These are phyloP conservation scores for Hydra vulgaris DNA, from an alignment of 30 jellyfish, hydroid and myxozoan species.

Conservation along the genomic window DNA sequence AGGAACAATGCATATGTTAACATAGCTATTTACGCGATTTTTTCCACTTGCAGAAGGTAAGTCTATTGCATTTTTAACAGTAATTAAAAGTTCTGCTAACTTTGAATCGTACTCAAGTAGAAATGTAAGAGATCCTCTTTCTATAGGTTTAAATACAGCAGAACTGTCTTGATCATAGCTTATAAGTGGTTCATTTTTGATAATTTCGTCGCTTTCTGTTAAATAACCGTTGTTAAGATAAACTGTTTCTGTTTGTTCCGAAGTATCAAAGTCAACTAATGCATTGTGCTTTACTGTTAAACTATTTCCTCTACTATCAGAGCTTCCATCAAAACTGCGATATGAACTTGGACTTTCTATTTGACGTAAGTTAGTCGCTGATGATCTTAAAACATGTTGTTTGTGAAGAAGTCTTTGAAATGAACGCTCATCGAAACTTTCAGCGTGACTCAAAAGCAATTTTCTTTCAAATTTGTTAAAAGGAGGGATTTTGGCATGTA, in stretches of 20 bases:
- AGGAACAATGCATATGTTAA: constrained; percentile 81
- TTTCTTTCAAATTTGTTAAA: constrained; percentile 26
- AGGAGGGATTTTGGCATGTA: constrained; percentile 8
- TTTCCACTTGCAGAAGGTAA: constrained; percentile 19
- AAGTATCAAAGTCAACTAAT: constrained; percentile 23
- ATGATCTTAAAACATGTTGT: not conserved
- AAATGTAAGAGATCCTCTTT: constrained; percentile 48
- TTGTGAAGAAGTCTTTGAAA: constrained; percentile 1
- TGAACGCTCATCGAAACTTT: constrained; percentile 38
- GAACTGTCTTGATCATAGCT: constrained; percentile 63
- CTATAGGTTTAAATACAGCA: not conserved
- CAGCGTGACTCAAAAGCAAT: constrained; percentile 28
- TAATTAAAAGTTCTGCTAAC: constrained; percentile 44
- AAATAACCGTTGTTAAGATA: constrained; percentile 12
- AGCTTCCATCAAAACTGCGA: constrained; percentile 5
- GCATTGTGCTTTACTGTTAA: constrained; percentile 23
- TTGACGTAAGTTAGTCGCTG: not conserved
- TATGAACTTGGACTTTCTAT: constrained; percentile 32
- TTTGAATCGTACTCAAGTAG: constrained; percentile 44
- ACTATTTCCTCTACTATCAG: constrained; percentile 68
- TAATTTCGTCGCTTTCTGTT: constrained; percentile 10
- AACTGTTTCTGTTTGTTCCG: constrained; percentile 36
- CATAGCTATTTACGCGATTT: constrained; percentile 46
- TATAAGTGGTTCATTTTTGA: constrained; percentile 37
- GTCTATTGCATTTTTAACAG: constrained; percentile 44